Evolutionary conservation across 1,140 invertebrate genomes (phyloP).

Genomic region (Magallana gigas): DNA sequence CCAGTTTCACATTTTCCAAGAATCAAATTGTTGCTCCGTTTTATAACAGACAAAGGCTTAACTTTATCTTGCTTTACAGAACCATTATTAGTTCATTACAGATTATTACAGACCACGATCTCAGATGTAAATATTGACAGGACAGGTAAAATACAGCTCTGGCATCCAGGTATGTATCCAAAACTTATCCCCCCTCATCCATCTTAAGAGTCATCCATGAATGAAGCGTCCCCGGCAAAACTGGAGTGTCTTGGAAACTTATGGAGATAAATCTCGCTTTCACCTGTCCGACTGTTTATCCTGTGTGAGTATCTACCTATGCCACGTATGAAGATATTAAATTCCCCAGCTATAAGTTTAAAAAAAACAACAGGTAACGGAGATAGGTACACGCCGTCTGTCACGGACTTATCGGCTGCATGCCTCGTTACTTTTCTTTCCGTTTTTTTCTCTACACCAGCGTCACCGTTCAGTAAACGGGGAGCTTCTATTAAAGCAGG

Average conservation of each 20-base stretch:
- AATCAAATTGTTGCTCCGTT: neutral
- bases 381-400: neutral
- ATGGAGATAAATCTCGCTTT: slow-evolving; percentile 15
- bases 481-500: neutral
- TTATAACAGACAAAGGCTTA: neutral
- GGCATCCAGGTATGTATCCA: neutral
- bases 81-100: slow-evolving; percentile 32
- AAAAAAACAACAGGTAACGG: neutral
- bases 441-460: neutral
- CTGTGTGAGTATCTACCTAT: neutral
- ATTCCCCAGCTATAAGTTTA: neutral
- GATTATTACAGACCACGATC: neutral
- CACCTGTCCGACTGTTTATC: slow-evolving; percentile 10
- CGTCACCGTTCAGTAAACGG: neutral
- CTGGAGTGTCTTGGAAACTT: neutral
- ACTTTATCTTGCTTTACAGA: neutral
- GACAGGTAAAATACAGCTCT: slow-evolving; percentile 14
- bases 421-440: slow-evolving; percentile 1
- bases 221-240: neutral
- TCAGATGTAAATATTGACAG: neutral
- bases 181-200: neutral
- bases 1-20: too few relatives aligned
- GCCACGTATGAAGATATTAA: slow-evolving; percentile 30
- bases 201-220: neutral
- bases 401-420: neutral